Percentiles rank a stretch among this genome's conserved stretches.
Evolutionary conservation across 2,113 vertebrate genomes (phyloP).

Genomic region (Scatophagus argus): DNA sequence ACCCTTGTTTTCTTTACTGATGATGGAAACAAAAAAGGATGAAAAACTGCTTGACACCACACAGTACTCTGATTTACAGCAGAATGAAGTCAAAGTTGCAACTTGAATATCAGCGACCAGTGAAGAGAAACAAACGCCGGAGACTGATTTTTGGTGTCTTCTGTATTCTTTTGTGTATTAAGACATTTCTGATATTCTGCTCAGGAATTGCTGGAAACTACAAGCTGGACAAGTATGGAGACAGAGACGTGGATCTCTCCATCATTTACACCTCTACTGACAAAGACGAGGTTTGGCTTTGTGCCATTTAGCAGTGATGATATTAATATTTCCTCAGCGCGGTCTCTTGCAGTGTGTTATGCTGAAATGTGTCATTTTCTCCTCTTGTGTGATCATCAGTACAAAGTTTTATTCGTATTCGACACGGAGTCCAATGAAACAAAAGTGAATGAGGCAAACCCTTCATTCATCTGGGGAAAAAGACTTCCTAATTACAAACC

Average conservation of each 20-base stretch:
- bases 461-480: constrained; percentile 87
- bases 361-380: constrained; percentile 1
- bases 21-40: too few relatives aligned
- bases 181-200: neutral
- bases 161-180: neutral
- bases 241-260: constrained; percentile 87
- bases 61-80: too few relatives aligned
- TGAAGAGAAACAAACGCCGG: neutral
- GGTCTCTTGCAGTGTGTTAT: neutral
- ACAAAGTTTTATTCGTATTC: constrained; percentile 84
- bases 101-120: too few relatives aligned
- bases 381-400: constrained; percentile 78
- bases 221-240: constrained; percentile 88
- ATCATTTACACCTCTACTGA: constrained; percentile 86
- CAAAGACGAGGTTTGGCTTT: constrained; percentile 83
- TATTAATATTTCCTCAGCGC: neutral
- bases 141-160: neutral
- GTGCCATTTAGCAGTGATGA: neutral
- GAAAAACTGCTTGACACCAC: too few relatives aligned
- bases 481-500: constrained; percentile 84
- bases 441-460: accelerated
- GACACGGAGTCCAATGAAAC: constrained; percentile 84
- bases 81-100: neutral
- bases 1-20: neutral
- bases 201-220: constrained; percentile 87